Evolutionary conservation across 1,140 invertebrate genomes (phyloP).

Genomic region (Anadara kagoshimensis): DNA sequence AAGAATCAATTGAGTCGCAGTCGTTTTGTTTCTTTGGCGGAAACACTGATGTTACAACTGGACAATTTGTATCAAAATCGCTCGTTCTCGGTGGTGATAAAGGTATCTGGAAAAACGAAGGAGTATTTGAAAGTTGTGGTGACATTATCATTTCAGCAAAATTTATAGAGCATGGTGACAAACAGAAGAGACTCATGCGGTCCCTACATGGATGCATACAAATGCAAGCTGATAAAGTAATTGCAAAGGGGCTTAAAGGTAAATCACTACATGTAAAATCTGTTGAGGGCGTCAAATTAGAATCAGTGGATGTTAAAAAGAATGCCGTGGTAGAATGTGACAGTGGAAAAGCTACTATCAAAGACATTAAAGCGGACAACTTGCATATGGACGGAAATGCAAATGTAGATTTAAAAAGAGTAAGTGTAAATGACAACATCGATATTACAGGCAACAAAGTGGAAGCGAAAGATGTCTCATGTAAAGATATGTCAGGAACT

Average conservation of each 20-base stretch:
- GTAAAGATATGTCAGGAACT: not conserved
- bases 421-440: not conserved
- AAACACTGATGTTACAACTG: not conserved
- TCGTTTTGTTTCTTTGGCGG: not conserved
- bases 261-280: not conserved
- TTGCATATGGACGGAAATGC: not conserved
- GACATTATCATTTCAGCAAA: slow-evolving; percentile 9
- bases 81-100: not conserved
- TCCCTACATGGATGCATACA: not conserved
- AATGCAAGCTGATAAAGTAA: not conserved
- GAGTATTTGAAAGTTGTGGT: not conserved
- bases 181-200: not conserved
- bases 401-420: not conserved
- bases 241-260: not conserved
- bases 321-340: not conserved
- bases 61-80: not conserved
- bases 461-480: not conserved
- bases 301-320: not conserved
- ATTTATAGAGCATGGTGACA: not conserved
- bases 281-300: not conserved
- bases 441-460: not conserved
- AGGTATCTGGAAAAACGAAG: slow-evolving; percentile 2
- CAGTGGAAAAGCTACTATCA: not conserved
- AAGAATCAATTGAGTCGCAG: not conserved
- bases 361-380: not conserved